Evolutionary conservation across 2,113 vertebrate species (phyloP), one percentile per base, ranked within the genome.

Genomic region (Etheostoma spectabile): DNA sequence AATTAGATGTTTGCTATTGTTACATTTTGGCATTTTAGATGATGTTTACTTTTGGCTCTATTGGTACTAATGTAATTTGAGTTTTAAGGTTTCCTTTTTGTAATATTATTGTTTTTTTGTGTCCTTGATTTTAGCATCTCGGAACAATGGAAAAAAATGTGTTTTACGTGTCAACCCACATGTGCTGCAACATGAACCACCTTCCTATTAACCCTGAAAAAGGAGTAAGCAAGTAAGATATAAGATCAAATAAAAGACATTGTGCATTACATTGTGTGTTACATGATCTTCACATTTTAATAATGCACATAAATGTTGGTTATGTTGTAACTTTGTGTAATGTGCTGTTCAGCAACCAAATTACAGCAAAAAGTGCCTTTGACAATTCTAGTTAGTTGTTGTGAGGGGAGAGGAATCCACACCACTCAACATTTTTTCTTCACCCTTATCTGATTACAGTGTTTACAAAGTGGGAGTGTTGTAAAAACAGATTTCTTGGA

Each of bases 401-500:
- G 14, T 16, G n/a, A 74, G 62, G 46, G 68, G 35, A 24, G 55
- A 8, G 11, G 59, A 62, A 59, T 71, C 71, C 57, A 82, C 42
- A 67, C 38, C 78, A 87, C 59, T 83, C 79, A 82, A 85, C 67
- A 79, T 82, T 69, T 84, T 75, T 79, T 74, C 72, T 57, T 64
- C 21, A 42, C 38, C 22, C 66, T 93, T 92, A 93, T 89, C 88
- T 87, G 79, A 77, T 83, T 69, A 49, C 80, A 90, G 82, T 89
- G 86, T 92, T 93, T 88, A 85, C 87, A 79, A 83, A 93, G 83
- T 86, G 86, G 84, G 89, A 90, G 84, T 77, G 79, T 42, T 90
- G 73, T 86, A 82, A 90, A 89, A 90, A 86, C 87, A 85, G 52
- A 82, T 46, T 70, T 67, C 57, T 53, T 15, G 30, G 79, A 90